Percentiles rank a stretch among this genome's conserved stretches.
Evolutionary conservation across 1,140 invertebrate genomes (phyloP).

Genomic region (Cotesia glomerata): DNA sequence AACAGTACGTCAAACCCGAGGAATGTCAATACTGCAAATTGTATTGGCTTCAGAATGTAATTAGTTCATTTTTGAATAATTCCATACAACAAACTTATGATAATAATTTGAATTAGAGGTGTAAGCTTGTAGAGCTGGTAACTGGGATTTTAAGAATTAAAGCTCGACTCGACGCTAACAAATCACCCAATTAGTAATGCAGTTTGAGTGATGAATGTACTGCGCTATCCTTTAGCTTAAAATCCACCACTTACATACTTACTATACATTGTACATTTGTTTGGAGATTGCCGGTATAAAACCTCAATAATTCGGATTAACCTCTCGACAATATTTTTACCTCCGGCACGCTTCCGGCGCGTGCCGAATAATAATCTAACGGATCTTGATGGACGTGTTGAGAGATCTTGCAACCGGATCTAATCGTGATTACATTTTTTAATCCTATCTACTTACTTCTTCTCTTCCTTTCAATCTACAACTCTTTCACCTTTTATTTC

Average conservation of each 20-base stretch:
- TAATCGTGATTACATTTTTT: constrained; percentile 27
- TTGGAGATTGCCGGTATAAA: no score
- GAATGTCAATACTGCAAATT: not conserved
- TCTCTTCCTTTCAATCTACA: not conserved
- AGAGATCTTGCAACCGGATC: constrained; percentile 27
- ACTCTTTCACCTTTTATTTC: not conserved
- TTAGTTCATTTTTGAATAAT: not conserved
- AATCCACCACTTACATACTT: no score
- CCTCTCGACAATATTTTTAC: constrained; percentile 9
- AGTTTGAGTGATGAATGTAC: no score
- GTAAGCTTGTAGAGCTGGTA: no score
- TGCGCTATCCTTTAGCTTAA: no score
- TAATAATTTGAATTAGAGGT: no score
- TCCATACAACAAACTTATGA: no score
- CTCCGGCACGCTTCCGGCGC: constrained; percentile 17
- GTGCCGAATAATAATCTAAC: constrained; percentile 30
- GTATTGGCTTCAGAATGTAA: not conserved
- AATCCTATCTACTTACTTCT: not conserved
- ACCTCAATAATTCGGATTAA: not conserved
- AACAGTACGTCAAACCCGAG: not conserved
- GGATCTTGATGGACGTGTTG: constrained; percentile 24
- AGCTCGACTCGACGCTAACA: no score
- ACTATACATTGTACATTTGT: no score
- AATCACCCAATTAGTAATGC: no score
- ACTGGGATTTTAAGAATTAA: no score